Evolutionary conservation across 2,888 invertebrate genomes (phyloP).

Genomic region (Lasioglossum oenotherae): DNA sequence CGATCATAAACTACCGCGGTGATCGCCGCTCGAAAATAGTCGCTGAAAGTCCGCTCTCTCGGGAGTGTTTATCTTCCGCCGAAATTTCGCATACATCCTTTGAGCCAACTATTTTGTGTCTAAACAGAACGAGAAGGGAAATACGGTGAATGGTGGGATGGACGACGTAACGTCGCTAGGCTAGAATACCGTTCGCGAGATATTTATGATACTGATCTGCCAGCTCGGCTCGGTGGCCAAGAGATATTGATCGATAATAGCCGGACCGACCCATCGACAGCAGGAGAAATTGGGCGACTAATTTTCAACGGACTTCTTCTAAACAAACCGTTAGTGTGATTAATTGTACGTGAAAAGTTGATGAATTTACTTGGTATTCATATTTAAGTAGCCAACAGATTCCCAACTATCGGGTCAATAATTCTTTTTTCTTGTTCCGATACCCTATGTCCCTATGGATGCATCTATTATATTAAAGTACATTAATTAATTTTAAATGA

Average conservation of each 20-base stretch:
- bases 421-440: too few relatives aligned
- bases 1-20: constrained; percentile 14
- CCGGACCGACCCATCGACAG: neutral
- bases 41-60: neutral
- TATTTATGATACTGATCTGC: constrained; percentile 8
- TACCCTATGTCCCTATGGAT: too few relatives aligned
- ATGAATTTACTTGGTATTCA: too few relatives aligned
- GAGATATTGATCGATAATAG: neutral
- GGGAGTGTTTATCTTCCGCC: constrained; percentile 13
- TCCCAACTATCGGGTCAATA: too few relatives aligned
- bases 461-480: too few relatives aligned
- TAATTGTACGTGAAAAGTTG: too few relatives aligned
- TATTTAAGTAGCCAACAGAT: too few relatives aligned
- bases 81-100: neutral
- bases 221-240: neutral
- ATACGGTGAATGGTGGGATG: neutral
- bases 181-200: constrained; percentile 1
- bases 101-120: neutral
- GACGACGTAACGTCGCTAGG: neutral
- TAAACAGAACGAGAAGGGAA: neutral
- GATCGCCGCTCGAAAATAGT: constrained; percentile 1
- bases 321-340: neutral
- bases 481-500: too few relatives aligned
- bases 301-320: neutral
- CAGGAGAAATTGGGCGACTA: neutral